Evolutionary conservation across 2,113 vertebrate species (phyloP), one percentile per base, ranked within the genome.

Genomic region (Syngnathus scovelli): DNA sequence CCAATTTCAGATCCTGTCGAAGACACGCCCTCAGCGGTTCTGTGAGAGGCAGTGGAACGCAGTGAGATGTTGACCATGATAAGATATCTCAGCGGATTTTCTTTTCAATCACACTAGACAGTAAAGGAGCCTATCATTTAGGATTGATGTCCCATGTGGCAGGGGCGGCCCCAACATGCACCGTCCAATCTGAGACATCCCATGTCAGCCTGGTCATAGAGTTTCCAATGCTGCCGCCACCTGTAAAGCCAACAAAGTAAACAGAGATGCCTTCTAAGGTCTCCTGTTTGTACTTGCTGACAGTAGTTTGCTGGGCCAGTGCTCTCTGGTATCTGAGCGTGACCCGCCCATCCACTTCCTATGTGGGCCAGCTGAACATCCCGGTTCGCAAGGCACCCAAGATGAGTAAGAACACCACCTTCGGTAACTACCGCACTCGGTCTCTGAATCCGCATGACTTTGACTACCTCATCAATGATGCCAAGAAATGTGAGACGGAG

Each of bases 231-330:
- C 80, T 44, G 68, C 78, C 60, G 69, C 78, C 70, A 46, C 74
- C 76, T 75, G 64, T 86, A 60, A 86, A 55, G 52, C 72, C 76
- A 87, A 85, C 83, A 86, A 71, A 84, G 83, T 80, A 82, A 85
- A 63, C 82, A 86, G 89, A 89, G 86, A 99, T 99, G 97, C 93
- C 95, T 90, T 98, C 97, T 39, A 99, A 98, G 83, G 96, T 98
- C 78, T 98, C 96, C 52, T 99, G 96, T 83, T 86, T 99, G 9
- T 99, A 99, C 33, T 74, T 99, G 78, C 87, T 99, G 91, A 99
- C 97, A 36, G 97, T 98, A 68, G 93, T 99, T 82, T 97, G 96
- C 78, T 99, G 97, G 96, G 97, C 97, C 83, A 99, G 96, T 0
- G 97, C 95, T 83, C 93, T 99, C 76, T 99, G 97, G 97, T 99